Conservation (phyloP, 2,888 invertebrate genomes). For the Hemaris fuciformis region DNA sequence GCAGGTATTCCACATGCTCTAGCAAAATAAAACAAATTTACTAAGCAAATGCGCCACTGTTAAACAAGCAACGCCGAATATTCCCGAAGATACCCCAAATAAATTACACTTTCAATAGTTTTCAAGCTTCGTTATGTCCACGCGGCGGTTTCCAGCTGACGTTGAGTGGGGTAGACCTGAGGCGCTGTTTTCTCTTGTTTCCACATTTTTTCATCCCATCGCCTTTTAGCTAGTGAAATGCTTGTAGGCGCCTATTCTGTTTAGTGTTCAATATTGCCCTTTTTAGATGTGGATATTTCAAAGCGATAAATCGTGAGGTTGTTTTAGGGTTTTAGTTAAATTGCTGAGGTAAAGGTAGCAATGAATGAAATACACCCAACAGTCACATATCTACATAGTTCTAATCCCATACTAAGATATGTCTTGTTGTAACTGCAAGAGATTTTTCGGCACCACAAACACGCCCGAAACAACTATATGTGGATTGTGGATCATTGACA, state of each 20-base stretch:
- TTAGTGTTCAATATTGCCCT: not conserved
- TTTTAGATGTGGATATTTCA: not conserved
- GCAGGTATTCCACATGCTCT: too few relatives aligned
- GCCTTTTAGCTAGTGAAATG: conserved; percentile 11
- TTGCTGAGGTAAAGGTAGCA: too few relatives aligned
- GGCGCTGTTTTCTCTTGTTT: conserved; percentile 16
- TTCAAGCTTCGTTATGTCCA: conserved; percentile 3
- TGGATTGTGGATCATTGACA: too few relatives aligned
- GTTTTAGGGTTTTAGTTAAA: too few relatives aligned
- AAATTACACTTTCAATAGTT: not conserved
- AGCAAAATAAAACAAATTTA: not conserved
- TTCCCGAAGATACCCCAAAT: not conserved
- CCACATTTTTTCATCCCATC: conserved; percentile 16
- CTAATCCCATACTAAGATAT: too few relatives aligned
- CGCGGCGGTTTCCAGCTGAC: conserved; percentile 15
- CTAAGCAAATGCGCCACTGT: not conserved
- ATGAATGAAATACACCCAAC: too few relatives aligned
- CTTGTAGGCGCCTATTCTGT: not conserved
- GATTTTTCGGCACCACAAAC: too few relatives aligned
- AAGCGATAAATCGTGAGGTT: too few relatives aligned
- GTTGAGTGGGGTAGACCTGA: conserved; percentile 23
- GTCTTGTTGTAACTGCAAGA: too few relatives aligned
- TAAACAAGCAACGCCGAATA: not conserved
- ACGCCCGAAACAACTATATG: too few relatives aligned
- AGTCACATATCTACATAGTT: too few relatives aligned